These are phyloP conservation scores for Tyto alba DNA, from an alignment of 2,113 vertebrate species.

Conservation along the genomic window DNA sequence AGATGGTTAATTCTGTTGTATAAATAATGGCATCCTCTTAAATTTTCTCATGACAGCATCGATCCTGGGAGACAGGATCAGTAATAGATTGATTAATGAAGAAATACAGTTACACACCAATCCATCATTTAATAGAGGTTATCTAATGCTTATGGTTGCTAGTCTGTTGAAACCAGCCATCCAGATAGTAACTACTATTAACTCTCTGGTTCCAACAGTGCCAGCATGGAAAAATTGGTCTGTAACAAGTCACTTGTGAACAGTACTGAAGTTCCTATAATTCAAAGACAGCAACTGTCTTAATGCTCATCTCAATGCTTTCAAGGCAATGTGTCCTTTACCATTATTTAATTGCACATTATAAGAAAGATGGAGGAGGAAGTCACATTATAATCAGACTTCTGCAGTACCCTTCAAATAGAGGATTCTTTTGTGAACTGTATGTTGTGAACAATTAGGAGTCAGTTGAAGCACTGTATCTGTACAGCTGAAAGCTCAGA, in stretches of 20 bases:
- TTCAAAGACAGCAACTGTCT: not conserved
- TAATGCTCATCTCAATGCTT: not conserved
- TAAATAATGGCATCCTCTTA: not conserved
- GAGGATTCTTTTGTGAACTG: not conserved
- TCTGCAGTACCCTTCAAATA: not conserved
- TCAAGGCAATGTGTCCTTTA: not conserved
- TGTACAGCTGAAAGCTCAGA: not conserved
- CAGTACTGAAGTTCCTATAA: not conserved
- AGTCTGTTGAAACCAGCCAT: not conserved
- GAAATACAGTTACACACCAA: not conserved
- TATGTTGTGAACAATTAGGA: not conserved
- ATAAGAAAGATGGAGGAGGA: not conserved
- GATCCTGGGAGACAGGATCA: not conserved
- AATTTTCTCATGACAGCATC: not conserved
- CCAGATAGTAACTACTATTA: not conserved
- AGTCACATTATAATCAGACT: not conserved
- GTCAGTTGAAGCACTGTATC: not conserved
- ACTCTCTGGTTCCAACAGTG: not conserved
- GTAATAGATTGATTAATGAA: not conserved
- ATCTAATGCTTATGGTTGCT: not conserved
- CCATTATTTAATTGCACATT: not conserved
- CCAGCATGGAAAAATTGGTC: not conserved
- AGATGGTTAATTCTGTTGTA: not conserved
- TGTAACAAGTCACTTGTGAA: not conserved
- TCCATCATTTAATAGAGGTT: not conserved